Evolutionary conservation across 1,140 invertebrate genomes (phyloP).

Genomic region (Eubasilissa regina): DNA sequence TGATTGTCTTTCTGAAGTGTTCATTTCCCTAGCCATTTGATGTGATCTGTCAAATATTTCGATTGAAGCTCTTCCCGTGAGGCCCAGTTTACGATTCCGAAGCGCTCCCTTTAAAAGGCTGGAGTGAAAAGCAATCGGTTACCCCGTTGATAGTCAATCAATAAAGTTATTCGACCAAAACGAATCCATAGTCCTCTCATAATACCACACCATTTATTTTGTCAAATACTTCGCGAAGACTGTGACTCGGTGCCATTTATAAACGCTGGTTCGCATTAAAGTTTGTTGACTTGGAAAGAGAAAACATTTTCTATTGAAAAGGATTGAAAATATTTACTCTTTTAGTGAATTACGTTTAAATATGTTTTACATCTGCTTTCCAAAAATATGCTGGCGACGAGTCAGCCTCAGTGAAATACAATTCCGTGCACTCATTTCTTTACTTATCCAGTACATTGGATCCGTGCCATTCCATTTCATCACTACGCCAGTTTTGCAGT

Average conservation of each 20-base stretch:
- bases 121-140: slow-evolving; percentile 45
- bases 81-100: slow-evolving; percentile 13
- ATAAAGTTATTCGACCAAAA: slow-evolving; percentile 49
- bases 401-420: neutral
- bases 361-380: neutral
- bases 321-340: neutral
- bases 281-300: neutral
- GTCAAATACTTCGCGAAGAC: slow-evolving; percentile 19
- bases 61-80: slow-evolving; percentile 2
- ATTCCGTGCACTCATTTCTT: too few relatives aligned
- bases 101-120: slow-evolving; percentile 29
- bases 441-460: too few relatives aligned
- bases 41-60: slow-evolving; percentile 17
- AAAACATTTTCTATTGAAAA: neutral
- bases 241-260: slow-evolving; percentile 28
- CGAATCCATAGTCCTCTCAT: slow-evolving; percentile 41
- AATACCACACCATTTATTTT: slow-evolving; percentile 52
- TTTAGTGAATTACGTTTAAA: neutral
- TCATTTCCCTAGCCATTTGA: neutral
- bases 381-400: neutral
- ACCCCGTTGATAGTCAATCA: slow-evolving; percentile 50
- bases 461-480: too few relatives aligned
- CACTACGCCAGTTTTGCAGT: too few relatives aligned
- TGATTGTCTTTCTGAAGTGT: slow-evolving; percentile 18
- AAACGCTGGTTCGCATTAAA: slow-evolving; percentile 11